These are phyloP conservation scores for Ammodramus savannarum DNA, from an alignment of 2,113 vertebrate species.

Conservation along the genomic window DNA sequence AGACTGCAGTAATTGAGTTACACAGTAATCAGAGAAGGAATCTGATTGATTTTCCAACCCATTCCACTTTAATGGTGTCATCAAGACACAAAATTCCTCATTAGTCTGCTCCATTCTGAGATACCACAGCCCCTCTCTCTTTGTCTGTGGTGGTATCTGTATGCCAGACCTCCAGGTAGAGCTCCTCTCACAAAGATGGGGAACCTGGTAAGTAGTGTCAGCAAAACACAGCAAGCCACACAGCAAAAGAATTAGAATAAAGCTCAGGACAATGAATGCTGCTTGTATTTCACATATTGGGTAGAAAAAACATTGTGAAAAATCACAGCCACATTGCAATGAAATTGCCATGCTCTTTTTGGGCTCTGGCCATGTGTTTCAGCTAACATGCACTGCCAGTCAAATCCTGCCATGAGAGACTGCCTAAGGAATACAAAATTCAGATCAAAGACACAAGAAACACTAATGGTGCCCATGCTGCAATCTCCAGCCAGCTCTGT, in stretches of 20 bases:
- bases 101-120: background rate
- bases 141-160: background rate
- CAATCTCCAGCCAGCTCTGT: background rate
- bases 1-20: slow-evolving; percentile 25
- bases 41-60: slow-evolving; percentile 42
- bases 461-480: background rate
- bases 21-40: slow-evolving; percentile 34
- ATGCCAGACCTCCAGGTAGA: background rate
- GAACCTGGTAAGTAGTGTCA: background rate
- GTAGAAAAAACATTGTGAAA: background rate
- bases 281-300: background rate
- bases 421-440: background rate
- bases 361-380: background rate
- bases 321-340: background rate
- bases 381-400: background rate
- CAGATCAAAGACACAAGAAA: background rate
- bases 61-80: slow-evolving; percentile 44
- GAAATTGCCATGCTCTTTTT: background rate
- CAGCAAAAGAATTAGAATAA: background rate
- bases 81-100: background rate
- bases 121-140: background rate
- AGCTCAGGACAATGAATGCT: background rate
- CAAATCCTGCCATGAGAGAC: background rate
- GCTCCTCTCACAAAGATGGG: background rate
- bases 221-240: background rate